Evolutionary conservation across 2,113 vertebrate genomes (phyloP), one percentile per base, ranked within the genome.

Genomic region (Rhinoderma darwinii): DNA sequence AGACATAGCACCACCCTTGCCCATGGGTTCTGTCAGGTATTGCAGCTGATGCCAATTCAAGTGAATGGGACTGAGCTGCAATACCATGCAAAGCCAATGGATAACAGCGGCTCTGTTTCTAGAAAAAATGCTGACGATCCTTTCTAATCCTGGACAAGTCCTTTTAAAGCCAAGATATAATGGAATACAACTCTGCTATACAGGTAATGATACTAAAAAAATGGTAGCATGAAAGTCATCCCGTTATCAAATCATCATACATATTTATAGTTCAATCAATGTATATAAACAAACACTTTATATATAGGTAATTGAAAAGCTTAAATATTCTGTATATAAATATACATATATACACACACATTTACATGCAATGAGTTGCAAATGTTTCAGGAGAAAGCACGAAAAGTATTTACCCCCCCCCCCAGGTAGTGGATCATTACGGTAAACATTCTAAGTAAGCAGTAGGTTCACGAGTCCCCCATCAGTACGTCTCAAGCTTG

Each of bases 311-410:
- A 78, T 37, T 30, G 25, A 66, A 82, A 43, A 82, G 56, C 15
- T 41, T 63, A 61, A 61, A 81, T 61, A 61, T 39, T 50, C 37
- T 50, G 14, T 72, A 72, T 68, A 82, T 22, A 70, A 68, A 82
- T 47, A 82, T 72, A 83, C 63, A 83, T 83, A 83, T 51, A 83
- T 82, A 83, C 81, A 83, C 63, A 83, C 63, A 70, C 44, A 81
- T 44, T 63, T 44, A 51, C 78, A 81, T 61, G 54, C 79, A 66
- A 66, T 61, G 37, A 80, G 77, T n/a, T 39, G 76, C 78, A 37
- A 43, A 61, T 8, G 12, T 61, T 80, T 22, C 37, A 41, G 35
- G 14, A 59, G 18, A 80, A 59, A 43, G 25, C 37, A 61, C 1
- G 51, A 50, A 37, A 79, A 54, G 10, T 35, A 54, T 35, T 6